Percentiles rank a stretch among this genome's conserved stretches.
phyloP scores from a whole-genome alignment of 2,113 vertebrate species.

The Gymnogyps californianus region DNA sequence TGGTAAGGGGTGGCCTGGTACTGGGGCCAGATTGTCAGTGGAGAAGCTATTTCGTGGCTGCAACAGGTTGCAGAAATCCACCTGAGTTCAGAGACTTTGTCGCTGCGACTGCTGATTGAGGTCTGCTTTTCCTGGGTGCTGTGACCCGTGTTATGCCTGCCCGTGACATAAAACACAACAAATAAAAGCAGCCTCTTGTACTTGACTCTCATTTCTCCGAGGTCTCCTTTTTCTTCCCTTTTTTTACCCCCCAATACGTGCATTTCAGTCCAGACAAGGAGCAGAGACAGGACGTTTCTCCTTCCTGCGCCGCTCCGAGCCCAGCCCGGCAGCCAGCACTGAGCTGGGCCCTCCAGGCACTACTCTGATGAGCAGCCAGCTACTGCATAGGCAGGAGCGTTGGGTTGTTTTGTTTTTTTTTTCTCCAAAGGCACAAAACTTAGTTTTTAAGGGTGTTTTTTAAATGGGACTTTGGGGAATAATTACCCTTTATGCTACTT shows the following conservation, averaged over 20 bases:
- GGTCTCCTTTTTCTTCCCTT: not conserved
- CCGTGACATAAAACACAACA: not conserved
- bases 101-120: not conserved
- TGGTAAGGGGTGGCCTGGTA: not conserved
- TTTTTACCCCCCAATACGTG: not conserved
- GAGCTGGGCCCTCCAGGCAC: not conserved
- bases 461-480: not conserved
- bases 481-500: constrained; percentile 18
- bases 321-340: not conserved
- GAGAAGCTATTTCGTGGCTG: not conserved
- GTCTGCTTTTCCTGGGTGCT: not conserved
- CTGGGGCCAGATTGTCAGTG: not conserved
- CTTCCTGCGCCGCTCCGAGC: accelerated
- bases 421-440: not conserved
- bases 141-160: not conserved
- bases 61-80: not conserved
- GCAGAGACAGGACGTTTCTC: not conserved
- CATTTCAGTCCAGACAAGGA: not conserved
- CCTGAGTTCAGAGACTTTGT: not conserved
- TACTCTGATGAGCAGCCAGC: not conserved
- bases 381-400: not conserved
- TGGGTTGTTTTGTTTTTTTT: not conserved
- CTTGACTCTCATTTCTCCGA: not conserved
- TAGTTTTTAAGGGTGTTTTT: constrained; percentile 6
- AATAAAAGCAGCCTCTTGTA: not conserved